A percentile compares a stretch with the other conserved stretches of the same genome.
phyloP scores from a whole-genome alignment of 2,113 vertebrate species.

The Chunga burmeisteri region DNA sequence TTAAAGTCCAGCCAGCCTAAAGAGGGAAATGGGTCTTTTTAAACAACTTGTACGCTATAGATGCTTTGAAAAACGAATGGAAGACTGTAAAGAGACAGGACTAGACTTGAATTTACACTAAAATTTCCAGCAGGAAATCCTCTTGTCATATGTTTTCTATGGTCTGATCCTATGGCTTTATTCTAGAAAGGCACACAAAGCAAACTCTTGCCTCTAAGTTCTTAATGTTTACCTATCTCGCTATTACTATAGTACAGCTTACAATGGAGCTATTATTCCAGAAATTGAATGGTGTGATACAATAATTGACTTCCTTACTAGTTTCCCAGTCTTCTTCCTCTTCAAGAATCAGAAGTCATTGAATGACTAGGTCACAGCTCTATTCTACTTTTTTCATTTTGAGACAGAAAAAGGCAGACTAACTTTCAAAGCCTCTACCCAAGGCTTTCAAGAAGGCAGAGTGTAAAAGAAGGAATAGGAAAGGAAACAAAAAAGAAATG shows the following conservation, averaged over 20 bases:
- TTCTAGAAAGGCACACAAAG: neutral
- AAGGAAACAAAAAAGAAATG: conserved; percentile 36
- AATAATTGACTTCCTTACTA: neutral
- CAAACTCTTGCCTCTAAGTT: neutral
- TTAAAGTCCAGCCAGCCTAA: neutral
- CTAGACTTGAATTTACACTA: neutral
- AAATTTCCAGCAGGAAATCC: neutral
- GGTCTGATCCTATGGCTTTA: neutral
- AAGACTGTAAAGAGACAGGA: neutral
- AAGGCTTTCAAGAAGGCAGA: neutral
- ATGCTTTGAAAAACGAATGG: neutral
- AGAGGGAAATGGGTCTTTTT: neutral
- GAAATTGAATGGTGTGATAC: neutral
- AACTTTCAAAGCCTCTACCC: neutral
- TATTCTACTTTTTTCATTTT: conserved; percentile 3
- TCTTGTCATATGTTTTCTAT: neutral
- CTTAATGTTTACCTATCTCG: neutral
- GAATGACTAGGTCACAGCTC: neutral
- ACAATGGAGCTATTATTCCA: conserved; percentile 13
- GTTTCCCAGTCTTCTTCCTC: neutral
- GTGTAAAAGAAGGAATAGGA: conserved; percentile 1
- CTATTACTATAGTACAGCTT: neutral
- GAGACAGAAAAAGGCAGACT: conserved; percentile 15
- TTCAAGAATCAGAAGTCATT: conserved; percentile 9
- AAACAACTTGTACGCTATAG: neutral